Evolutionary conservation across 1,140 invertebrate genomes (phyloP).

Genomic region (Lucilia sericata): DNA sequence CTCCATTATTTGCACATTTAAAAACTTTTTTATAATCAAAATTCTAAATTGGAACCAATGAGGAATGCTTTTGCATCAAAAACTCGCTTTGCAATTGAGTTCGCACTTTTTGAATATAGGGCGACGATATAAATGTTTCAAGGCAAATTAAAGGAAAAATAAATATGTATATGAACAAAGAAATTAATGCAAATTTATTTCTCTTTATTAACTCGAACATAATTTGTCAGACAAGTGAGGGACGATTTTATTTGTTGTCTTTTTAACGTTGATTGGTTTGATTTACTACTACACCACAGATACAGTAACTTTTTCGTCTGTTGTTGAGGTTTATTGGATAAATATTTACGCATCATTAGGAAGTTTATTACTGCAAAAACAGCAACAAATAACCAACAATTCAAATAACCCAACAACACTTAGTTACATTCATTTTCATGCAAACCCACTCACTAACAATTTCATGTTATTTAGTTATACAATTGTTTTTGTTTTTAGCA

Average conservation of each 20-base stretch:
- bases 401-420: background rate
- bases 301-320: background rate
- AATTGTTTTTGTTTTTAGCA: background rate
- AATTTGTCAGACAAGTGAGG: too few relatives aligned
- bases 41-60: too few relatives aligned
- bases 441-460: too few relatives aligned
- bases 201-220: too few relatives aligned
- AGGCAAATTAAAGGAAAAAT: too few relatives aligned
- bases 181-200: background rate
- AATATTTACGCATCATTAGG: constrained; percentile 24
- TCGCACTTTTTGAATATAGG: too few relatives aligned
- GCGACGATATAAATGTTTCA: too few relatives aligned
- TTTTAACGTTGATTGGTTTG: background rate
- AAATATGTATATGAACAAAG: background rate
- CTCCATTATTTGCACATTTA: too few relatives aligned
- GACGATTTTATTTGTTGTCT: background rate
- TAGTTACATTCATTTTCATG: background rate
- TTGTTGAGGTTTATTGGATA: constrained; percentile 7
- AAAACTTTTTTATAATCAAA: too few relatives aligned
- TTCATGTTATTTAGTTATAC: too few relatives aligned
- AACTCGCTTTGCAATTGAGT: too few relatives aligned
- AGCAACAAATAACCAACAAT: background rate
- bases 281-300: background rate
- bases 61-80: too few relatives aligned
- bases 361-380: background rate